Conservation (phyloP, 2,888 invertebrate species). For the Drosophila mercatorum region DNA sequence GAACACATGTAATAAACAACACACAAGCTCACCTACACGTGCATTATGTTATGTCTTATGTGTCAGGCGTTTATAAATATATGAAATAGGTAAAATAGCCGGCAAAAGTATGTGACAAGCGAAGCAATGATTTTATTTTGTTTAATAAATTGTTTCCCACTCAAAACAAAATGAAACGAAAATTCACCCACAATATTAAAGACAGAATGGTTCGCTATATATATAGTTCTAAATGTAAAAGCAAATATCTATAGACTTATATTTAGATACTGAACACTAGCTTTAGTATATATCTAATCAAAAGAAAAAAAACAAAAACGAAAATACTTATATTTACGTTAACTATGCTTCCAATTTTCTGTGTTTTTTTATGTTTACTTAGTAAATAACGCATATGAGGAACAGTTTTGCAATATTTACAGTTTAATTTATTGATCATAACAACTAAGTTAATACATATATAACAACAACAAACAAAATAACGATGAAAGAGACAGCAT, state of each 20-base stretch:
- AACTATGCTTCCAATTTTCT: conserved; percentile 66
- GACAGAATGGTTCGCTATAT: neutral
- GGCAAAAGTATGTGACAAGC: neutral
- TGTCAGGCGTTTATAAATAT: neutral
- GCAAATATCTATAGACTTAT: neutral
- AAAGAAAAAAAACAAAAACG: conserved; percentile 11
- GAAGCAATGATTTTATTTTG: neutral
- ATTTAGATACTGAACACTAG: conserved; percentile 21
- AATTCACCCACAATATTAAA: neutral
- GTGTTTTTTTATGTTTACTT: conserved; percentile 47
- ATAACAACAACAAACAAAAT: neutral
- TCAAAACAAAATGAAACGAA: neutral
- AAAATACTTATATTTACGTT: conserved; percentile 30
- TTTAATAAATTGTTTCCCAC: neutral
- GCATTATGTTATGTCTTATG: neutral
- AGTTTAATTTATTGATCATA: conserved; percentile 51
- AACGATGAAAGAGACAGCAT: neutral
- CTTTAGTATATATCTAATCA: conserved; percentile 45
- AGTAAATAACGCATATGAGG: conserved; percentile 33
- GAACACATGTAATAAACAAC: neutral
- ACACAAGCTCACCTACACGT: neutral
- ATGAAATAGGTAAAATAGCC: neutral
- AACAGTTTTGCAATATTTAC: conserved; percentile 62
- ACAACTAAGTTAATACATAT: conserved; percentile 23
- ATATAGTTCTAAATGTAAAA: neutral